Evolutionary conservation across 2,113 vertebrate species (phyloP).

Genomic region (Acanthochromis polyacanthus): DNA sequence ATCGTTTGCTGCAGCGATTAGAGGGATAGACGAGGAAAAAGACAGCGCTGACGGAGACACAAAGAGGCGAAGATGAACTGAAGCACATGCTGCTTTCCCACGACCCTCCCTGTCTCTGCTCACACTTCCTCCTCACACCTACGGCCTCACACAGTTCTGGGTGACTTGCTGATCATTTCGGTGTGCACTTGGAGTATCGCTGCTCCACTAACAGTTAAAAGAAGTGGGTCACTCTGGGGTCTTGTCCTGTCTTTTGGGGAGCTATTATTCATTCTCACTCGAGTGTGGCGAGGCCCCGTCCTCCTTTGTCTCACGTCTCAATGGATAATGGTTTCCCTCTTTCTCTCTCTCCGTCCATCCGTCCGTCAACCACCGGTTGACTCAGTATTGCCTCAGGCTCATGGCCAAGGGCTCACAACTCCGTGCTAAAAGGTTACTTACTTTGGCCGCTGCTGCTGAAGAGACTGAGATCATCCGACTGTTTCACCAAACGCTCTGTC

Average conservation of each 20-base stretch:
- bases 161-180: conserved; percentile 46
- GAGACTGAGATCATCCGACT: conserved; percentile 33
- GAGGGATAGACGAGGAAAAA: not conserved
- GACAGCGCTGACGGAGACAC: conserved; percentile 16
- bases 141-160: conserved; percentile 42
- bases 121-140: conserved; percentile 22
- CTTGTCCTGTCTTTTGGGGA: conserved; percentile 52
- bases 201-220: conserved; percentile 40
- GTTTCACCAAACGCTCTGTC: conserved; percentile 16
- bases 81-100: conserved; percentile 67
- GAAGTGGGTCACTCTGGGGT: conserved; percentile 67
- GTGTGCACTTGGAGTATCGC: conserved; percentile 29
- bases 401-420: conserved; percentile 53
- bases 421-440: conserved; percentile 51
- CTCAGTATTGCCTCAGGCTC: conserved; percentile 56
- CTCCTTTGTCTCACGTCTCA: conserved; percentile 66
- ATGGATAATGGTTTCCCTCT: conserved; percentile 49
- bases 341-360: conserved; percentile 31
- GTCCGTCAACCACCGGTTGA: conserved; percentile 64
- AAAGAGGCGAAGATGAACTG: conserved; percentile 49
- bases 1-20: conserved; percentile 6
- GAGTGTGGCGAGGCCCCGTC: conserved; percentile 59
- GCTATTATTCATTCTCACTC: conserved; percentile 71
- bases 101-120: conserved; percentile 30
- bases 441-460: conserved; percentile 30